Percentiles rank a stretch among this genome's conserved stretches.
phyloP scores from a whole-genome alignment of 2,113 vertebrate species.

The Gadus chalcogrammus region DNA sequence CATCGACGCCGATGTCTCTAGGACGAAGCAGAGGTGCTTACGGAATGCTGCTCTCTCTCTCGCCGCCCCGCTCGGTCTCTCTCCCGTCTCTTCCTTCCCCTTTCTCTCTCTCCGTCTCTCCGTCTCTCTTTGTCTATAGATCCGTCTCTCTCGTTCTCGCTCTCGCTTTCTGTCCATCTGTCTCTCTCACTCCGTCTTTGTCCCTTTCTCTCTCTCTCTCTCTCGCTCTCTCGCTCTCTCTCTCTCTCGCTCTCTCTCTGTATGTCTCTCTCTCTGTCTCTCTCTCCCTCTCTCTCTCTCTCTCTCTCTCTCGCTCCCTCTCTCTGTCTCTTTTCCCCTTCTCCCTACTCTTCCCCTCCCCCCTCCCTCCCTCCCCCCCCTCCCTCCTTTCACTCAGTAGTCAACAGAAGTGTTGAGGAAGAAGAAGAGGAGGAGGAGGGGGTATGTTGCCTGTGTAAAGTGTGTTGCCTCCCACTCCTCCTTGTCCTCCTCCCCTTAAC shows the following conservation, averaged over 20 bases:
- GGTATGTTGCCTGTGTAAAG: no score
- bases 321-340: slow-evolving; percentile 20
- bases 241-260: no score
- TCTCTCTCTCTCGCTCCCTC: slow-evolving; percentile 10
- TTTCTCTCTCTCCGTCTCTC: not conserved
- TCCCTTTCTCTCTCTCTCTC: no score
- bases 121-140: no score
- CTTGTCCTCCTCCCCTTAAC: slow-evolving; percentile 66
- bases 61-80: not conserved
- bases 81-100: not conserved
- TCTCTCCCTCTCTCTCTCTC: no score
- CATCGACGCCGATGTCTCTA: no score
- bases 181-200: no score
- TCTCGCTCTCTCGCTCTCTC: no score
- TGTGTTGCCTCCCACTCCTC: slow-evolving; percentile 43
- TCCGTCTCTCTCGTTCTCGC: no score
- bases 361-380: slow-evolving; percentile 35
- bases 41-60: not conserved
- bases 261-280: no score
- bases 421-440: slow-evolving; percentile 21
- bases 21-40: no score
- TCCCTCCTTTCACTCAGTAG: slow-evolving; percentile 23
- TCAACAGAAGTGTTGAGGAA: slow-evolving; percentile 47
- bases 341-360: slow-evolving; percentile 20
- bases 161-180: no score